phyloP scores from a whole-genome alignment of 2,888 invertebrate genomes.

The Abrostola triplasia region DNA sequence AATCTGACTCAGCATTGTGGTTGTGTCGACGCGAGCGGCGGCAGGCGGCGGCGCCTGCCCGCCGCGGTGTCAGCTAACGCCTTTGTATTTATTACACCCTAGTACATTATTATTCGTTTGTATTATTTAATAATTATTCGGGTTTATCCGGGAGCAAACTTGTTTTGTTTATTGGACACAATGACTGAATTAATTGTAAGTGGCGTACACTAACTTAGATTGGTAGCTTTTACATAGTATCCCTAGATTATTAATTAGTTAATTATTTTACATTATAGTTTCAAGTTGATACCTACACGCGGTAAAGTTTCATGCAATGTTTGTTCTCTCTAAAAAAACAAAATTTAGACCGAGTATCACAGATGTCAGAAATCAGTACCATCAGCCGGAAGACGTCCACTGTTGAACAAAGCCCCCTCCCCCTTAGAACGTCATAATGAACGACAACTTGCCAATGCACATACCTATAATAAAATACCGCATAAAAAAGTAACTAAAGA shows the following conservation, averaged over 20 bases:
- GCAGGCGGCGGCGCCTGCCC: slow-evolving; percentile 64
- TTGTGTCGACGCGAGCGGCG: slow-evolving; percentile 68
- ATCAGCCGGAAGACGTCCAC: no score
- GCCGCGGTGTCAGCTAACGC: slow-evolving; percentile 52
- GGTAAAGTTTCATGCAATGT: no score
- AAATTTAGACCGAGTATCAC: no score
- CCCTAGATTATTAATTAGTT: not conserved
- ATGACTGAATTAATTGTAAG: slow-evolving; percentile 35
- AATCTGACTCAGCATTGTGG: slow-evolving; percentile 70
- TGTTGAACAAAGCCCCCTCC: no score
- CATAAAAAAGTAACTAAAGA: not conserved
- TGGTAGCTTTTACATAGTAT: slow-evolving; percentile 8
- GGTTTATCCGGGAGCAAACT: slow-evolving; percentile 38
- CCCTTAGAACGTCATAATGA: no score
- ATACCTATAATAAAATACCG: no score
- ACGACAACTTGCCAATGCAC: no score
- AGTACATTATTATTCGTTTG: slow-evolving; percentile 64
- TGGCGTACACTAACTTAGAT: slow-evolving; percentile 12
- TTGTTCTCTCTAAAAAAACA: no score
- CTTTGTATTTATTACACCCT: slow-evolving; percentile 65
- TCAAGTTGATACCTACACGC: no score
- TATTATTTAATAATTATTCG: slow-evolving; percentile 56
- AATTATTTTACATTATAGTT: no score
- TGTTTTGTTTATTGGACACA: slow-evolving; percentile 26
- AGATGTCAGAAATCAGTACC: no score